phyloP scores from a whole-genome alignment of 2,797 vertebrate genomes.

The Phataginus tricuspis region DNA sequence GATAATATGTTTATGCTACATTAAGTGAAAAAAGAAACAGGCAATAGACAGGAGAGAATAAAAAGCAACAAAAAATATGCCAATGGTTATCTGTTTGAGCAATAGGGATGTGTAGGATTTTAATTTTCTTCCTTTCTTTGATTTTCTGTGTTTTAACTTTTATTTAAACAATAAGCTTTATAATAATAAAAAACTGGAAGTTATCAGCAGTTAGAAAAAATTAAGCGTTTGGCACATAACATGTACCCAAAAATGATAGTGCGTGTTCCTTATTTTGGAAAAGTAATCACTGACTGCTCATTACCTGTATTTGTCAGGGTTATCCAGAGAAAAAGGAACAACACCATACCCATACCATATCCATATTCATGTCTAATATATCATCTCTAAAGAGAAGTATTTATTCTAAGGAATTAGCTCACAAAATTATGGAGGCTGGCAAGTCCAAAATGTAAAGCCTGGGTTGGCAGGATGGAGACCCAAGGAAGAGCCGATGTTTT shows the following conservation, averaged over 20 bases:
- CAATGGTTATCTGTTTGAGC: neutral
- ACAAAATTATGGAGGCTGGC: neutral
- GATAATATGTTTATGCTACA: neutral
- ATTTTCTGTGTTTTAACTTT: neutral
- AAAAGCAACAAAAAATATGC: neutral
- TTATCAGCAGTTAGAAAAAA: neutral
- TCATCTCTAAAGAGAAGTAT: neutral
- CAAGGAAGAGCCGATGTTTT: neutral
- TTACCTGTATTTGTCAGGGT: neutral
- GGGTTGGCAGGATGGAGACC: neutral
- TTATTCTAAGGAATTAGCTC: neutral
- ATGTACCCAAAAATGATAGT: neutral
- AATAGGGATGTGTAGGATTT: neutral
- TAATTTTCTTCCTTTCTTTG: neutral
- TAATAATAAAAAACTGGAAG: neutral
- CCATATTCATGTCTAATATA: too few relatives aligned
- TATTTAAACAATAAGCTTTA: neutral
- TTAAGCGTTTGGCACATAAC: neutral
- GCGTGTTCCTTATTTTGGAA: neutral
- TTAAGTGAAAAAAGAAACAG: neutral
- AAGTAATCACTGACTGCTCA: neutral
- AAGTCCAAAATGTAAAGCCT: neutral
- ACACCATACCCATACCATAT: too few relatives aligned
- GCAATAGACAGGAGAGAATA: neutral
- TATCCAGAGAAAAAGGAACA: neutral